Base-by-base conservation (phyloP, 1,140 invertebrate genomes). In the Pachypsylla venusta region DNA sequence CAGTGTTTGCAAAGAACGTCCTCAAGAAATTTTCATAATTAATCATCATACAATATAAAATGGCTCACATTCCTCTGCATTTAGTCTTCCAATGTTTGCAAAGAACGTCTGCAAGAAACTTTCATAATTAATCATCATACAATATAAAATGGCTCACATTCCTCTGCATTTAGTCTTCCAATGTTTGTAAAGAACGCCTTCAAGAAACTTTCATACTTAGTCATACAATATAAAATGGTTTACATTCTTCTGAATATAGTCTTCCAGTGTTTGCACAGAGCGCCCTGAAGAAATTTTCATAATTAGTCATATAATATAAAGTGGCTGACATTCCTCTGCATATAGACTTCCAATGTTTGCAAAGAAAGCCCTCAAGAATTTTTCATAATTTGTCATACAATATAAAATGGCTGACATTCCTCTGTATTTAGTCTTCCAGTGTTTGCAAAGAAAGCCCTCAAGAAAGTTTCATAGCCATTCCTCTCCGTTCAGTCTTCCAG, bases 401-500 rank as follows among this genome's bases (percentile, higher is more conserved):
- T n/a, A n/a, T n/a, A n/a, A n/a, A n/a, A n/a, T n/a, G n/a, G n/a
- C n/a, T n/a, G n/a, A 2, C 95, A 98, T 71, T 74, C 74, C 59
- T 83, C 89, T 3, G 79, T 93, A 1, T 98, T 98, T 72, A 74
- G 81, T 14, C 73, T 98, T 39, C 95, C 95, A 14, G 77, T 82
- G 64, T 93, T 89, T 75, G 81, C 81, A 28, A 72, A 77, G 64
- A 79, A 87, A 19, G 42, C 42, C 22, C 42, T 48, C 16, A 48
- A 48, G 16, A 48, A 48, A 48, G 4, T 48, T 22, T 35, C 30
- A 10, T 35, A 7, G 30, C n/a, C 95, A 98, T 71, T 74, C 74
- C 59, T 83, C 89, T 3, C 79, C 93, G 1, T 98, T 98, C 72
- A 74, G 81, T 14, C 73, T 98, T 39, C 95, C 95, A 14, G 77